Conservation (phyloP, 2,888 invertebrate species). For the Sphaerolaimus hirsutus region DNA sequence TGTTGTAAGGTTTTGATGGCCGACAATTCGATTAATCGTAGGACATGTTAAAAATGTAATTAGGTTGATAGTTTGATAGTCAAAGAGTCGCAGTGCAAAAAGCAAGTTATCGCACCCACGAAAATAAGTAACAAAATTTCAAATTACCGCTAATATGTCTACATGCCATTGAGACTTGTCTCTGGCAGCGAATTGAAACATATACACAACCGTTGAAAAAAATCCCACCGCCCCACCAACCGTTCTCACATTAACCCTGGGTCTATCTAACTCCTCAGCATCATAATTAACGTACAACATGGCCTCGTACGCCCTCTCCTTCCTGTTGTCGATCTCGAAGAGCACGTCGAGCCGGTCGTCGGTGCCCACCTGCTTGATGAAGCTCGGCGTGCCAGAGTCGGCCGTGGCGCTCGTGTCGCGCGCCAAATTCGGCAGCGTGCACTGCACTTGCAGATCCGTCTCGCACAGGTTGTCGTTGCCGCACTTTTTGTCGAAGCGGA, state of each 20-base stretch:
- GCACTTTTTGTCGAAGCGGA: constrained; percentile 29
- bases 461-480: constrained; percentile 28
- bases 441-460: constrained; percentile 23
- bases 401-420: not conserved
- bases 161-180: too few species aligned
- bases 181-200: too few species aligned
- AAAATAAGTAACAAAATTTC: too few species aligned
- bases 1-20: too few species aligned
- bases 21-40: too few species aligned
- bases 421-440: constrained; percentile 1
- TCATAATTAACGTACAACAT: constrained; percentile 18
- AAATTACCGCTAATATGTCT: too few species aligned
- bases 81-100: too few species aligned
- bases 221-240: not conserved
- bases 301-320: constrained; percentile 24
- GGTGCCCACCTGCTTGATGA: constrained; percentile 25
- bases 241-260: constrained; percentile 6
- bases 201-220: not conserved
- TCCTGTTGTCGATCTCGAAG: constrained; percentile 26
- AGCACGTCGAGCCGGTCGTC: constrained; percentile 22
- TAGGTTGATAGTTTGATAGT: too few species aligned
- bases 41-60: too few species aligned
- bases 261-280: constrained; percentile 19
- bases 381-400: constrained; percentile 11
- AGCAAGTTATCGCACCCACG: too few species aligned